Evolutionary conservation across 1,140 invertebrate genomes (phyloP).

Genomic region (Leguminivora glycinivorella): DNA sequence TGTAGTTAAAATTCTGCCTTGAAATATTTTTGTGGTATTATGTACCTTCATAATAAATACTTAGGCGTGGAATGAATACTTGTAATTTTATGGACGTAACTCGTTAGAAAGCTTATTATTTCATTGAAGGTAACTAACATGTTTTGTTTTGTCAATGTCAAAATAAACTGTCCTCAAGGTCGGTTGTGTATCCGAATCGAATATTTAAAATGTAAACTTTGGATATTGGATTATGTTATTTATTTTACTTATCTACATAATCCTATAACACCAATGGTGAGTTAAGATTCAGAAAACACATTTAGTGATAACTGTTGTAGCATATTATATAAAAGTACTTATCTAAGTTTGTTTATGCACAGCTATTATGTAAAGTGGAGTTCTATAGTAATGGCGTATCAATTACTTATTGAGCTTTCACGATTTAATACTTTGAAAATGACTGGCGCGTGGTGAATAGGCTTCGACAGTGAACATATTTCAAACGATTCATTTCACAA

Average conservation of each 20-base stretch:
- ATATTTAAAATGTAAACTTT: conserved; percentile 5
- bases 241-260: not conserved
- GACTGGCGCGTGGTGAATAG: not conserved
- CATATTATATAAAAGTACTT: too few species aligned
- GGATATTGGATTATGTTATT: not conserved
- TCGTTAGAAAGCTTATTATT: conserved; percentile 7
- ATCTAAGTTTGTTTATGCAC: too few species aligned
- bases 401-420: not conserved
- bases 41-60: not conserved
- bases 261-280: not conserved
- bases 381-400: too few species aligned
- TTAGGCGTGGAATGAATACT: not conserved
- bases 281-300: not conserved
- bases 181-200: not conserved
- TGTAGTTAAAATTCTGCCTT: not conserved
- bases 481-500: not conserved
- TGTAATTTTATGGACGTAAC: not conserved
- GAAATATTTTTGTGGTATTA: conserved; percentile 5
- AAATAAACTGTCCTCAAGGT: not conserved
- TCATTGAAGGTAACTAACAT: not conserved
- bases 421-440: not conserved
- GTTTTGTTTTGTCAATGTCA: conserved; percentile 1
- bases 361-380: too few species aligned
- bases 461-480: not conserved
- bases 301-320: not conserved